These are phyloP conservation scores for Oscheius sp. DNA, from an alignment of 2,888 invertebrate species.

Conservation along the genomic window DNA sequence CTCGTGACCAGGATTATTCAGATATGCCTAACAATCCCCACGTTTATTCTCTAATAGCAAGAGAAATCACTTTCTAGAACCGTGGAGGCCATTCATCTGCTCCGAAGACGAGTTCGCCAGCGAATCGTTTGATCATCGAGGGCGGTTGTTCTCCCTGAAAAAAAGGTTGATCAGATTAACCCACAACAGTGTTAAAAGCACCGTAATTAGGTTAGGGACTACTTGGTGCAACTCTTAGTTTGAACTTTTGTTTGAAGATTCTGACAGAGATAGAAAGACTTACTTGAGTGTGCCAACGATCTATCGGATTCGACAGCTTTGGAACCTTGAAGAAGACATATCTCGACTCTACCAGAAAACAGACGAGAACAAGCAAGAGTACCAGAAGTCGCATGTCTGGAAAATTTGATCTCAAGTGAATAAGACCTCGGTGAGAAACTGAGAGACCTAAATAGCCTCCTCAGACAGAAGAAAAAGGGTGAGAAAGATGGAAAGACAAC, in stretches of 20 bases:
- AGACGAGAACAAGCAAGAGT: neutral
- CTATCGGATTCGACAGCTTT: slow-evolving; percentile 8
- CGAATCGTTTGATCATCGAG: slow-evolving; percentile 4
- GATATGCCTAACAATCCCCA: too few relatives aligned
- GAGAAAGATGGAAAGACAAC: neutral
- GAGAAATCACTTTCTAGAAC: too few relatives aligned
- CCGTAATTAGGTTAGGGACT: too few relatives aligned
- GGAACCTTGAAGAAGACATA: slow-evolving; percentile 22
- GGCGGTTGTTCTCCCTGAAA: slow-evolving; percentile 15
- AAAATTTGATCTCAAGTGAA: too few relatives aligned
- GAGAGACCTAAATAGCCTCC: too few relatives aligned
- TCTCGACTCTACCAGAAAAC: neutral
- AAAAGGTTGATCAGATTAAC: neutral
- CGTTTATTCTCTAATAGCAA: too few relatives aligned
- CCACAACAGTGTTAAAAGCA: too few relatives aligned
- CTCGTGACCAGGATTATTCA: too few relatives aligned
- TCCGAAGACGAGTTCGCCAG: slow-evolving; percentile 4
- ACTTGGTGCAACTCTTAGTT: neutral
- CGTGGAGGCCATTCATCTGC: slow-evolving; percentile 14
- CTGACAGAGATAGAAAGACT: neutral
- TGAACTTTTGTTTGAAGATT: neutral
- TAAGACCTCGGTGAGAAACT: too few relatives aligned
- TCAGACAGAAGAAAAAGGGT: neutral
- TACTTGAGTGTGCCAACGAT: slow-evolving; percentile 10
- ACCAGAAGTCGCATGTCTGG: neutral